phyloP scores from a whole-genome alignment of 1,140 invertebrate genomes.

The Plectrocnemia conspersa region DNA sequence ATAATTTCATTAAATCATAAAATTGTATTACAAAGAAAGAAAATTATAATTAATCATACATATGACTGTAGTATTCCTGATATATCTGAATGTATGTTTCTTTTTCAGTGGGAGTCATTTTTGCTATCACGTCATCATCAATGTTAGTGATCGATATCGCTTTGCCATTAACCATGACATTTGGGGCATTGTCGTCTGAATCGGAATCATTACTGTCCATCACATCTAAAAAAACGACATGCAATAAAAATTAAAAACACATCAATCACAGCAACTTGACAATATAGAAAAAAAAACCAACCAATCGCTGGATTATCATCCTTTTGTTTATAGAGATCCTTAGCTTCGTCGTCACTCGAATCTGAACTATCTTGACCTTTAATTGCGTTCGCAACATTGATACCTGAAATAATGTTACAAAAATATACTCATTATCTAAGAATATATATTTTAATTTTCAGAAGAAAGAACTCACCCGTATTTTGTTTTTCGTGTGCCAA shows the following conservation, averaged over 20 bases:
- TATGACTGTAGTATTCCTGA: conserved; percentile 87
- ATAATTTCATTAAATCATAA: background rate
- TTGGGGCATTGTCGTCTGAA: conserved; percentile 78
- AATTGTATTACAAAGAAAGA: background rate
- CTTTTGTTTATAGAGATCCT: conserved; percentile 50
- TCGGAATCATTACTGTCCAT: conserved; percentile 78
- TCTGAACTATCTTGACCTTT: conserved; percentile 67
- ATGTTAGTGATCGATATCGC: conserved; percentile 67
- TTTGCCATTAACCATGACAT: conserved; percentile 75
- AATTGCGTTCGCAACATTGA: conserved; percentile 55
- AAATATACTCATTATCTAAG: background rate
- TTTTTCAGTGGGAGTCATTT: conserved; percentile 90
- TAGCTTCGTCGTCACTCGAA: conserved; percentile 70
- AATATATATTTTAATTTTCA: conserved; percentile 1
- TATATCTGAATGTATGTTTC: conserved; percentile 91
- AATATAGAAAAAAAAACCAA: conserved; percentile 36
- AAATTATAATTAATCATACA: conserved; percentile 56
- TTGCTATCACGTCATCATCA: conserved; percentile 74
- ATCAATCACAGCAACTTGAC: conserved; percentile 13
- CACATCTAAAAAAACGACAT: conserved; percentile 52
- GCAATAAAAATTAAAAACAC: conserved; percentile 5
- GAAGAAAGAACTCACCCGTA: conserved; percentile 38
- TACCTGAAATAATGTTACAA: conserved; percentile 41
- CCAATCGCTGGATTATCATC: conserved; percentile 60
- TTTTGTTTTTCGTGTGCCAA: conserved; percentile 83